Evolutionary conservation across 2,888 invertebrate genomes (phyloP).

Genomic region (Bellardia bayeri): DNA sequence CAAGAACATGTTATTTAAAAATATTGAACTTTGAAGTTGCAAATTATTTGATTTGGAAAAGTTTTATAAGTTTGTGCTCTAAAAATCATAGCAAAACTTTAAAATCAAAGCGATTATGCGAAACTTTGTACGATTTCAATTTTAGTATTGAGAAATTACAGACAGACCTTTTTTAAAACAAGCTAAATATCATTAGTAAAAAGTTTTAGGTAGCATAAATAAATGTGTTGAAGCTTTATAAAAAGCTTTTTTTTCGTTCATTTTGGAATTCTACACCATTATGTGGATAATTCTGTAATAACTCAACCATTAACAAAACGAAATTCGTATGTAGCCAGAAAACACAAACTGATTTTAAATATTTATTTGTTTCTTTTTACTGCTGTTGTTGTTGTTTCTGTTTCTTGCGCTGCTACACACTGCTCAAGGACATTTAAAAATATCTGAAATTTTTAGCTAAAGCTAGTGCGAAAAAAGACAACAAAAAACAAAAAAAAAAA

Average conservation of each 20-base stretch:
- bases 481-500: constrained; percentile 5
- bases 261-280: constrained; percentile 12
- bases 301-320: constrained; percentile 24
- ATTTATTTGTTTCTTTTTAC: constrained; percentile 26
- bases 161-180: too few species aligned
- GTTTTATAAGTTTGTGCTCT: too few species aligned
- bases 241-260: neutral
- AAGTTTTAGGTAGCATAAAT: too few species aligned
- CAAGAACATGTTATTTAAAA: too few species aligned
- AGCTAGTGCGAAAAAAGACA: constrained; percentile 46
- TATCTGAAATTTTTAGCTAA: constrained; percentile 80
- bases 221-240: too few species aligned
- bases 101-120: too few species aligned
- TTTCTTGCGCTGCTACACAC: neutral
- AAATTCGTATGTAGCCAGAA: neutral
- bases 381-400: neutral
- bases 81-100: too few species aligned
- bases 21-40: too few species aligned
- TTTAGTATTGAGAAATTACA: too few species aligned
- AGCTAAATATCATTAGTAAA: too few species aligned
- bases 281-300: constrained; percentile 13
- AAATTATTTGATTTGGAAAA: too few species aligned
- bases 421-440: constrained; percentile 83
- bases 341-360: neutral
- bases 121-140: too few species aligned